Evolutionary conservation across 1,140 invertebrate species (phyloP).

Genomic region (Hypsibius dujardini): DNA sequence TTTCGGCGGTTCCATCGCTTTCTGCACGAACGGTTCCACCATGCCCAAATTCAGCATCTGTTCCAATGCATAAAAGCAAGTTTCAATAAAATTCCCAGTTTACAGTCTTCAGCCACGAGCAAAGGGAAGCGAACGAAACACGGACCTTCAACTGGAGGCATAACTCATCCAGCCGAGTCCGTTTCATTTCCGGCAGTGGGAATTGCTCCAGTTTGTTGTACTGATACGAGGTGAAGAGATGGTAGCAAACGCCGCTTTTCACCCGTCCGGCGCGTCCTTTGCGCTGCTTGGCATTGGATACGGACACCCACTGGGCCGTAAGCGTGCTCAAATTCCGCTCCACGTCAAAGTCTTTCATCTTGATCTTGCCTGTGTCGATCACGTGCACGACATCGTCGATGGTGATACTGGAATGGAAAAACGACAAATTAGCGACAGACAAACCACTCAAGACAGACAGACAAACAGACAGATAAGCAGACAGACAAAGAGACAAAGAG

Average conservation of each 20-base stretch:
- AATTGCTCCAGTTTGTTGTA: slow-evolving; percentile 42
- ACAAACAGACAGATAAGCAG: too few species aligned
- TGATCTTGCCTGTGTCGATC: slow-evolving; percentile 61
- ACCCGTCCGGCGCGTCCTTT: slow-evolving; percentile 75
- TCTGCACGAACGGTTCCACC: slow-evolving; percentile 76
- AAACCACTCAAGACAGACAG: not conserved
- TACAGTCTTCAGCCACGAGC: not conserved
- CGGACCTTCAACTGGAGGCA: slow-evolving; percentile 51
- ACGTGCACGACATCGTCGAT: slow-evolving; percentile 78
- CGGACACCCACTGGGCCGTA: slow-evolving; percentile 50
- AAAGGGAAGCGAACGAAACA: not conserved
- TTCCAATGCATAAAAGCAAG: slow-evolving; percentile 50
- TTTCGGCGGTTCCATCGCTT: slow-evolving; percentile 79
- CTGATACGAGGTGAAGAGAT: slow-evolving; percentile 53
- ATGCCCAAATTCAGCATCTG: slow-evolving; percentile 69
- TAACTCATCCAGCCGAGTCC: slow-evolving; percentile 53
- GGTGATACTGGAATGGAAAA: slow-evolving; percentile 46
- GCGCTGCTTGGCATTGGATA: slow-evolving; percentile 68
- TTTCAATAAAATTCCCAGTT: slow-evolving; percentile 14
- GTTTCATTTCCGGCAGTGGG: slow-evolving; percentile 54
- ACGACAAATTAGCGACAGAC: slow-evolving; percentile 6
- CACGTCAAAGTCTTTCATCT: slow-evolving; percentile 52
- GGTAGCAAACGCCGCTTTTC: slow-evolving; percentile 65
- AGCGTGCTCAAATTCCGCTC: slow-evolving; percentile 53
- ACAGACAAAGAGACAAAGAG: too few species aligned